phyloP scores from a whole-genome alignment of 1,140 invertebrate genomes.

The Zaprionus camerounensis region DNA sequence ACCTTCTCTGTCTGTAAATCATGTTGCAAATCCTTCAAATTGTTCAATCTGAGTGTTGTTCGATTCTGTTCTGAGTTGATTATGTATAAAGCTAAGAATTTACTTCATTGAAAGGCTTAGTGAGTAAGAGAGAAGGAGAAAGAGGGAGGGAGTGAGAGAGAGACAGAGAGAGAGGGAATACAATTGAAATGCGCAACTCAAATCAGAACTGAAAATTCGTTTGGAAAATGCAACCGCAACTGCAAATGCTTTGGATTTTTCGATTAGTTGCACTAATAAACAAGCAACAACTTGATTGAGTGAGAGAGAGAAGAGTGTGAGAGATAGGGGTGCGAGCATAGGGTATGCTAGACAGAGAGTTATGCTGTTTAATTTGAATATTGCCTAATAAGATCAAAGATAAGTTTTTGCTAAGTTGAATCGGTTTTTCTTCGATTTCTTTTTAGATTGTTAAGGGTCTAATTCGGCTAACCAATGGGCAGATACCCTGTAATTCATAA shows the following conservation, averaged over 20 bases:
- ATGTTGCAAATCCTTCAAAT: not conserved
- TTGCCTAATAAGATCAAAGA: too few relatives aligned
- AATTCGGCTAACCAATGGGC: too few relatives aligned
- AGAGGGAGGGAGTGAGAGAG: not conserved
- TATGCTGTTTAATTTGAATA: not conserved
- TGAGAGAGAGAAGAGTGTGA: not conserved
- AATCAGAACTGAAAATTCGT: not conserved
- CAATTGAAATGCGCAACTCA: not conserved
- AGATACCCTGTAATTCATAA: too few relatives aligned
- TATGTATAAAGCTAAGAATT: not conserved
- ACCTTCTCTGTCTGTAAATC: not conserved
- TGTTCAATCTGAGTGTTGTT: not conserved
- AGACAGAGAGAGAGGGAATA: not conserved
- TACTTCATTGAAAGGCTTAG: not conserved
- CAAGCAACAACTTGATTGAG: not conserved
- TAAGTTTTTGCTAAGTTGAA: not conserved
- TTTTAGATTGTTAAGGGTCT: too few relatives aligned
- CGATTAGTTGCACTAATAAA: constrained; percentile 6
- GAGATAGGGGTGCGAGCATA: not conserved
- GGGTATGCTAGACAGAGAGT: not conserved
- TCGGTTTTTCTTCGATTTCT: not conserved
- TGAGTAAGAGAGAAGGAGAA: not conserved
- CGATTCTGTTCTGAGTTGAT: not conserved
- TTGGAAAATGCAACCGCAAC: not conserved
- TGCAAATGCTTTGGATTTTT: not conserved